Conservation (phyloP, 2,888 invertebrate species). For the Aelia acuminata region DNA sequence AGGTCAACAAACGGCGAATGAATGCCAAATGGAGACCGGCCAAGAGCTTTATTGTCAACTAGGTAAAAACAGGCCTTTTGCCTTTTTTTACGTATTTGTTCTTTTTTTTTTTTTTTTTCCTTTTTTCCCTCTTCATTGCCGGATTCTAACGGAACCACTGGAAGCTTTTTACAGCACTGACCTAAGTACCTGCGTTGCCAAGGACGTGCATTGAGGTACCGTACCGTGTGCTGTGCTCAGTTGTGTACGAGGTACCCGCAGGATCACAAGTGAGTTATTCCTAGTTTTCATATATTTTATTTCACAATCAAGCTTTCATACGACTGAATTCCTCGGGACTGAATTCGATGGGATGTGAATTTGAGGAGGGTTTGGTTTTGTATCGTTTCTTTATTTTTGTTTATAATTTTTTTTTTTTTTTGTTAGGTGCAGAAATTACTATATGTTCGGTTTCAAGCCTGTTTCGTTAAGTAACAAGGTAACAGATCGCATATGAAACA, state of each 20-base stretch:
- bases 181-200: conserved; percentile 18
- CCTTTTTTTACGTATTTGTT: background rate
- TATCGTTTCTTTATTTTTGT: no score
- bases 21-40: conserved; percentile 42
- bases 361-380: no score
- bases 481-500: no score
- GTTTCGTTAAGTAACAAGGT: no score
- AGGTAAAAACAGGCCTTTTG: conserved; percentile 33
- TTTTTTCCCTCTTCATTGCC: conserved; percentile 14
- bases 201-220: background rate
- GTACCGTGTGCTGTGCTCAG: background rate
- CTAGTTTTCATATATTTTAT: background rate
- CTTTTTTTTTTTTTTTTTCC: background rate
- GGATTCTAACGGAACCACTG: background rate
- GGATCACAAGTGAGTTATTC: background rate
- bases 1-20: conserved; percentile 45
- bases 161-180: conserved; percentile 2
- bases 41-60: conserved; percentile 43
- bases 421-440: no score
- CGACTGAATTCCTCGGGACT: no score
- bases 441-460: no score
- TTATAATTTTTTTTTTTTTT: no score
- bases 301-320: no score
- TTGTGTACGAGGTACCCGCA: background rate
- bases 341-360: no score